Conservation (phyloP, 2,888 invertebrate genomes). For the Morpho helenor region DNA sequence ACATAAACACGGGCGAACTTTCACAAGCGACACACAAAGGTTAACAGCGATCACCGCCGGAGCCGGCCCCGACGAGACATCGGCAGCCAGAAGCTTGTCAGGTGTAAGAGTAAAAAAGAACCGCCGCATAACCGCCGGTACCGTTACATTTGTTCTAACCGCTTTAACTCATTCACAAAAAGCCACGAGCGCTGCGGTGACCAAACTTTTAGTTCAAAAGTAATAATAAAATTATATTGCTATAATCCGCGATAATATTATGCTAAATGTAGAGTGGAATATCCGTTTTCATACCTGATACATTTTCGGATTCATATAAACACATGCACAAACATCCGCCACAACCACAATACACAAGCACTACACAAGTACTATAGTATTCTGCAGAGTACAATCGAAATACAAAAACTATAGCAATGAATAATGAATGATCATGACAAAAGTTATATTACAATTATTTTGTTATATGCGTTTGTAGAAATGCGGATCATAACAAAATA, state of each 20-base stretch:
- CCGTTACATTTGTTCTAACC: slow-evolving; percentile 71
- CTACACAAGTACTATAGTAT: too few relatives aligned
- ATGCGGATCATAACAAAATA: too few relatives aligned
- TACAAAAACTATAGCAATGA: too few relatives aligned
- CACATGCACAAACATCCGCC: too few relatives aligned
- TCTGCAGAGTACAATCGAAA: too few relatives aligned
- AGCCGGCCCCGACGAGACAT: slow-evolving; percentile 17
- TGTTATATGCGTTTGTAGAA: too few relatives aligned
- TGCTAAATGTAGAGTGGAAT: too few relatives aligned
- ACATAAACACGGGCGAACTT: slow-evolving; percentile 25
- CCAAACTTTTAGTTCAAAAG: slow-evolving; percentile 34
- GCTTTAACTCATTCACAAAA: slow-evolving; percentile 65
- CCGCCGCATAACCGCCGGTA: slow-evolving; percentile 41
- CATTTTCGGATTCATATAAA: too few relatives aligned
- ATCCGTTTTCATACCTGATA: too few relatives aligned
- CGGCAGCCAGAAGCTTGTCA: slow-evolving; percentile 36
- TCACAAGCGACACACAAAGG: slow-evolving; percentile 28
- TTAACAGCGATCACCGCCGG: slow-evolving; percentile 28
- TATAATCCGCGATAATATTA: neutral
- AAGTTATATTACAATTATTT: too few relatives aligned
- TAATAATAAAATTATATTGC: neutral
- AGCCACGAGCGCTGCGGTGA: slow-evolving; percentile 49
- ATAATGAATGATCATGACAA: too few relatives aligned
- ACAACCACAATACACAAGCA: too few relatives aligned
- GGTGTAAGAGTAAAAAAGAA: slow-evolving; percentile 37